Evolutionary conservation across 1,140 invertebrate species (phyloP).

Genomic region (Batillaria attramentaria): DNA sequence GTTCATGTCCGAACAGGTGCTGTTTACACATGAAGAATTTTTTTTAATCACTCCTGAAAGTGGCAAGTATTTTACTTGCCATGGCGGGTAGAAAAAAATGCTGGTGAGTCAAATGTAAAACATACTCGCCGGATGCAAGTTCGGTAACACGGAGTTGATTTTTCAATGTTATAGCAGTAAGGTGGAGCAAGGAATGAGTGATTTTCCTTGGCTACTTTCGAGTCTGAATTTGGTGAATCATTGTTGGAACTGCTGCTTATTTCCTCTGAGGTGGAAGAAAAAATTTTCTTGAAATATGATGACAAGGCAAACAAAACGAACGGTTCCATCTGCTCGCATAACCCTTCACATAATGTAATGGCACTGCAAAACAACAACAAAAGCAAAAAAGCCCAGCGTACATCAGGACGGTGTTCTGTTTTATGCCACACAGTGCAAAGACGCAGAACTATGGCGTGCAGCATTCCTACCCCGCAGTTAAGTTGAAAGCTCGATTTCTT

Average conservation of each 20-base stretch:
- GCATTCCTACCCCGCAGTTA: conserved; percentile 14
- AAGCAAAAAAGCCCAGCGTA: no score
- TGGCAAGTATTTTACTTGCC: neutral
- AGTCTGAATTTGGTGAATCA: no score
- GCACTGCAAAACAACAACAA: no score
- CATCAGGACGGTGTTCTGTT: neutral
- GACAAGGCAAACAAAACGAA: no score
- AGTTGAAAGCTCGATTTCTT: neutral
- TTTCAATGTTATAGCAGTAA: neutral
- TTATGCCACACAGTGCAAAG: neutral
- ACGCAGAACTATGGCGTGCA: conserved; percentile 9
- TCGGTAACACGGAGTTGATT: neutral
- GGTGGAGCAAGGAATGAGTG: neutral
- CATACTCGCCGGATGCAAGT: no score
- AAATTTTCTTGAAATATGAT: no score
- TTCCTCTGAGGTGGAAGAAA: no score
- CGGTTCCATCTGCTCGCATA: no score
- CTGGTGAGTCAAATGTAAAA: neutral
- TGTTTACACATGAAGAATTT: neutral
- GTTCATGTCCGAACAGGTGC: conserved; percentile 80
- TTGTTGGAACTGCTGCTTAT: no score
- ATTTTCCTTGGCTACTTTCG: neutral
- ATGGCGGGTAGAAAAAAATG: neutral
- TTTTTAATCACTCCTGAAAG: neutral
- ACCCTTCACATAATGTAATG: no score